These are phyloP conservation scores for Drosophila funebris DNA, from an alignment of 1,140 invertebrate species.

Conservation along the genomic window DNA sequence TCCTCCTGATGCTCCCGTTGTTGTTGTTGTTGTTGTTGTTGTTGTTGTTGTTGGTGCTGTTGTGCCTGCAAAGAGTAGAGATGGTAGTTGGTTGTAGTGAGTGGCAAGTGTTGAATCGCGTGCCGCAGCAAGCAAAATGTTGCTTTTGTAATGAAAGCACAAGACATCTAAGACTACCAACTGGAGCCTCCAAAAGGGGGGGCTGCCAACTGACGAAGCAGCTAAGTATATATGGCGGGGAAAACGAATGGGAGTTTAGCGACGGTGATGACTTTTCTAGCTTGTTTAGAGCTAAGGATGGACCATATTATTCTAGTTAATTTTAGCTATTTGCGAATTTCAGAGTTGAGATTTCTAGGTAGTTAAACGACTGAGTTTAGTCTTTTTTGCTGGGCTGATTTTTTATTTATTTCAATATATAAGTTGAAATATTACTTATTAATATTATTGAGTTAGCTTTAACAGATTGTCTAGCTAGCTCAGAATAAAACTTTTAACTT, in stretches of 20 bases:
- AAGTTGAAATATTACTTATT: too few relatives aligned
- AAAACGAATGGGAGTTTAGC: background rate
- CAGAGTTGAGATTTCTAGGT: background rate
- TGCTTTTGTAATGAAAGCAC: constrained; percentile 75
- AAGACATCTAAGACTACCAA: constrained; percentile 33
- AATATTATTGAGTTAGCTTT: too few relatives aligned
- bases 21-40: constrained; percentile 22
- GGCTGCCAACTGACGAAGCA: background rate
- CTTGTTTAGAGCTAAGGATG: too few relatives aligned
- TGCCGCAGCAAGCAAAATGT: constrained; percentile 75
- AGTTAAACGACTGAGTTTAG: background rate
- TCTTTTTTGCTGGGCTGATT: too few relatives aligned
- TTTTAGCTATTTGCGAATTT: too few relatives aligned
- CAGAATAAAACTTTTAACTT: too few relatives aligned
- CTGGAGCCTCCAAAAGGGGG: constrained; percentile 2
- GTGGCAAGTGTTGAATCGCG: constrained; percentile 57
- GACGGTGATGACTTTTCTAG: background rate
- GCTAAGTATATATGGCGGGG: background rate
- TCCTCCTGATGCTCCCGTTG: too few relatives aligned
- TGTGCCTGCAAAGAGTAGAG: constrained; percentile 64
- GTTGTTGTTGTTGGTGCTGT: constrained; percentile 30
- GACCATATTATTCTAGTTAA: too few relatives aligned
- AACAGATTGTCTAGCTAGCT: too few relatives aligned
- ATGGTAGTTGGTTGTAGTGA: constrained; percentile 57
- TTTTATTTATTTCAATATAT: too few relatives aligned